Conservation (phyloP, 2,888 invertebrate genomes). For the Autographa pulchrina region DNA sequence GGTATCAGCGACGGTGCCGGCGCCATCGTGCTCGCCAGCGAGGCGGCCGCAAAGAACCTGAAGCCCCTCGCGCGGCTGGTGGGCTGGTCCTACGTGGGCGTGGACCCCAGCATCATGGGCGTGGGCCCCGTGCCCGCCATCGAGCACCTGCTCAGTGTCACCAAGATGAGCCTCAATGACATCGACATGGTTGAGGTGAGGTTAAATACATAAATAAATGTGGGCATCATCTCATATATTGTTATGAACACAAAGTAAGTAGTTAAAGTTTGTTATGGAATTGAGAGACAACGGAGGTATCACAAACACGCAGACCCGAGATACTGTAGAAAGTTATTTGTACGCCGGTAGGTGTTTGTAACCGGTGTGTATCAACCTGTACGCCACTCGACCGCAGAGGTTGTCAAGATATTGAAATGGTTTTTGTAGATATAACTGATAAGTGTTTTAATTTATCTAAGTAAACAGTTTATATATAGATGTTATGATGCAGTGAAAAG, state of each 20-base stretch:
- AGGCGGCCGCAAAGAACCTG: conserved; percentile 95
- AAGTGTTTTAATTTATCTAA: not conserved
- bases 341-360: no score
- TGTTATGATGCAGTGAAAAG: no score
- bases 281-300: no score
- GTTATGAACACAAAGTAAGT: no score
- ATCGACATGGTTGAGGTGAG: conserved; percentile 97
- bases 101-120: conserved; percentile 99
- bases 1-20: conserved; percentile 99
- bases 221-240: no score
- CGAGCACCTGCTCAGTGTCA: conserved; percentile 93
- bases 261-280: no score
- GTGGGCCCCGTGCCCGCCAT: conserved; percentile 99
- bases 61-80: conserved; percentile 97
- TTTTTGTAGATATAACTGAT: no score
- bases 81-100: conserved; percentile 97
- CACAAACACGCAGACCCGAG: no score
- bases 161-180: conserved; percentile 94
- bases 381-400: no score
- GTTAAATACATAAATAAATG: no score
- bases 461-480: not conserved
- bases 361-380: no score
- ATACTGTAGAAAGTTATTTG: no score
- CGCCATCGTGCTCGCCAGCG: conserved; percentile 96
- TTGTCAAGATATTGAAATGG: not conserved